Percentiles rank a stretch among this genome's conserved stretches.
Conservation (phyloP, 2,113 vertebrate species). For the Coturnix japonica region DNA sequence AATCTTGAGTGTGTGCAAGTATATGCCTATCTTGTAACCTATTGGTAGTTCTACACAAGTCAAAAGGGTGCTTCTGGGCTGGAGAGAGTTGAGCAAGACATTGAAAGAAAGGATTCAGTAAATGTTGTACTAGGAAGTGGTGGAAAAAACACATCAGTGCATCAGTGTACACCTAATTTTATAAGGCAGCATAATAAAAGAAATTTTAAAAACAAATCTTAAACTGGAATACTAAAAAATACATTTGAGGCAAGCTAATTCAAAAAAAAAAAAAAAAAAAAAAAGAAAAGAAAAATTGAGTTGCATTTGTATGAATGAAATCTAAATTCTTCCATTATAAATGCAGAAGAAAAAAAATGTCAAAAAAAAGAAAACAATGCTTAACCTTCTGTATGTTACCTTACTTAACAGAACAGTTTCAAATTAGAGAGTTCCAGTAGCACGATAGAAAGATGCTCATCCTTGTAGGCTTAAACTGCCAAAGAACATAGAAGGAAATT, state of each 20-base stretch:
- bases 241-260: background rate
- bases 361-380: background rate
- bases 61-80: background rate
- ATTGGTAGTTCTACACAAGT: background rate
- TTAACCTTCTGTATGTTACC: background rate
- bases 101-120: background rate
- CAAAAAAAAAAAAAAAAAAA: background rate
- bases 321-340: background rate
- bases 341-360: background rate
- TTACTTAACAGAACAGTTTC: background rate
- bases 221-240: background rate
- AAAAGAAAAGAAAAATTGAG: background rate
- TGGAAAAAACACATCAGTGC: background rate
- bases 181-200: background rate
- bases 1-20: background rate
- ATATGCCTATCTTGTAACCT: background rate
- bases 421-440: background rate
- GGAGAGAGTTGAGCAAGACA: background rate
- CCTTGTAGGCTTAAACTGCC: background rate
- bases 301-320: background rate
- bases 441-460: background rate
- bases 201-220: conserved; percentile 25
- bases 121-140: background rate
- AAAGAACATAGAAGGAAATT: background rate
- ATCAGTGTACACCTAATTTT: background rate